Conservation (phyloP, 2,113 vertebrate genomes). For the Salvelinus fontinalis region DNA sequence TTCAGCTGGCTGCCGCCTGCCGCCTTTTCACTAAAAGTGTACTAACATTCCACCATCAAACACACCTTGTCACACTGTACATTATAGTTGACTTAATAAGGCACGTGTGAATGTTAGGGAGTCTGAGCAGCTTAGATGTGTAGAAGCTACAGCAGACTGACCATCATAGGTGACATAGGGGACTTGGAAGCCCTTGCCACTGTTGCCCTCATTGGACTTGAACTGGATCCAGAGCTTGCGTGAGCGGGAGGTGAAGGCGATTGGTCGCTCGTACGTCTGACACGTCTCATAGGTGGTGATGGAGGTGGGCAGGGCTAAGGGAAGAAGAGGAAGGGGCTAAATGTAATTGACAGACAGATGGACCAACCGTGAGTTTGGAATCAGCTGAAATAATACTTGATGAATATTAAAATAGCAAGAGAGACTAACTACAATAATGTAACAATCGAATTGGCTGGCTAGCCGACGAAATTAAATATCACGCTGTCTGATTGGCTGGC, state of each 20-base stretch:
- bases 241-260: constrained; percentile 91
- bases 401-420: no score
- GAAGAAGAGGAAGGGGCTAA: constrained; percentile 1
- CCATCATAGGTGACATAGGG: constrained; percentile 93
- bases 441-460: no score
- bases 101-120: neutral
- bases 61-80: no score
- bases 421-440: constrained; percentile 23
- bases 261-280: constrained; percentile 91
- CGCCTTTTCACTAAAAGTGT: neutral
- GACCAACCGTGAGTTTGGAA: neutral
- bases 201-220: constrained; percentile 93
- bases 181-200: constrained; percentile 91
- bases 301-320: constrained; percentile 84
- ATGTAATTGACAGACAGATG: neutral
- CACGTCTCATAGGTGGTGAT: constrained; percentile 94
- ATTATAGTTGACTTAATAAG: no score
- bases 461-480: constrained; percentile 71
- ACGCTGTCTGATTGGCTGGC: neutral
- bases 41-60: neutral
- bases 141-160: constrained; percentile 51
- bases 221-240: constrained; percentile 95
- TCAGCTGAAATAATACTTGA: no score
- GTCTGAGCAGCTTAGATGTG: neutral
- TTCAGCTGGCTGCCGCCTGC: no score